Base-by-base conservation (phyloP, 2,888 invertebrate species). In the Plebejus melissa region DNA sequence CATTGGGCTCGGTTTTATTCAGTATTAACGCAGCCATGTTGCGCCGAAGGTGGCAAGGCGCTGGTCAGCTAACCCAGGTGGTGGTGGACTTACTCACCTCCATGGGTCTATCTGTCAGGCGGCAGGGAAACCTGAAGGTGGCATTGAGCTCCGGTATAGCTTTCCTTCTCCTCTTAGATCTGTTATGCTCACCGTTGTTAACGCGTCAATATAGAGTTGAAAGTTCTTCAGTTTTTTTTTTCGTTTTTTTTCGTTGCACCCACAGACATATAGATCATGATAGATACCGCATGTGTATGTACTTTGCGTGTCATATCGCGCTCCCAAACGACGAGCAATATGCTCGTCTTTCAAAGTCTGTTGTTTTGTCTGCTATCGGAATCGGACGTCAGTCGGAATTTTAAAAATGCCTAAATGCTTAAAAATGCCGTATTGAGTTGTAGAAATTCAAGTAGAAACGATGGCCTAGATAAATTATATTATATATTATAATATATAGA, bases 41-140 rank as follows among this genome's bases (percentile, higher is more conserved):
- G 4, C 87, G 82, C 83, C 81, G 79, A 1, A 83, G 85, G 0
- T 91, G 91, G 91, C 79, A 77, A 0, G 54, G 46, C 0, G 83
- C 88, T 0, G 84, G 82, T 0, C 82, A 88, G 9, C 74, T 90
- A 16, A 90, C 88, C 0, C 83, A 79, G 0, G 86, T 85, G 0
- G 82, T 91, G 13, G 87, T 87, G 0, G 90, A 91, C 32, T 80
- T 90, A 1, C 83, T 90, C 6, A 77, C 79, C 7, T 80, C 84
- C 0, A 75, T 90, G 16, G 91, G 90, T 0, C 80, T 90, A 7
- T 83, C 81, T 0, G 77, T 91, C 0, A 78, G 79, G n/a, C 80
- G 86, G 1, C 88, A 90, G 77, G 78, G 90, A 2, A 78, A 79
- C 2, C 69, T 80, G 2, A 90, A 90, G 78, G 83, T 86, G 7